These are phyloP conservation scores for Setipinna tenuifilis DNA, from an alignment of 2,797 vertebrate genomes.

Conservation along the genomic window DNA sequence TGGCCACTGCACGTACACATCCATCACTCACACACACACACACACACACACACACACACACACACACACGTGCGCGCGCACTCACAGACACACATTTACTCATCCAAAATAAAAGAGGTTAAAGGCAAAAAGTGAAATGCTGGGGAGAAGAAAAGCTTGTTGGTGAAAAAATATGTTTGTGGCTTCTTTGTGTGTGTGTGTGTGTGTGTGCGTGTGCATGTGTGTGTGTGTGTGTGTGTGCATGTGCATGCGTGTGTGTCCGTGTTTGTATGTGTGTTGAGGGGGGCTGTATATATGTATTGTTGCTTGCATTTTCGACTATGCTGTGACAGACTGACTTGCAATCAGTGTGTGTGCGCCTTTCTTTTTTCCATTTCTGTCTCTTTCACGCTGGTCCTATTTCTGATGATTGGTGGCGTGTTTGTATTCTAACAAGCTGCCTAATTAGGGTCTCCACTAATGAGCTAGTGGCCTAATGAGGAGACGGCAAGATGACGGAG, in stretches of 20 bases:
- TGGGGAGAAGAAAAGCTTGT: too few species aligned
- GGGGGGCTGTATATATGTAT: background rate
- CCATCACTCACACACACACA: constrained; percentile 12
- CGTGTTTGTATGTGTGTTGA: background rate
- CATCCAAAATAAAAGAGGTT: background rate
- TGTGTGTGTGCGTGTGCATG: background rate
- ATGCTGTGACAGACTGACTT: background rate
- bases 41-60: constrained; percentile 23
- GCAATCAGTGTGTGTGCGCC: background rate
- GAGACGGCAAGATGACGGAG: background rate
- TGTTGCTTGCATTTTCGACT: background rate
- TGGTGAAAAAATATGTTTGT: background rate
- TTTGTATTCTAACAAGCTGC: constrained; percentile 11
- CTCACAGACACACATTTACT: background rate
- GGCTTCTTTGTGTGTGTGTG: constrained; percentile 19
- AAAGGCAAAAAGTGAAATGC: background rate
- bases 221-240: background rate
- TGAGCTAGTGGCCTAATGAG: constrained; percentile 3
- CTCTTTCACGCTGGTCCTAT: background rate
- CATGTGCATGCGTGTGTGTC: background rate
- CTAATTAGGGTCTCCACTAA: constrained; percentile 14
- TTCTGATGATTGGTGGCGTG: constrained; percentile 1
- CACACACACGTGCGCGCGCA: constrained; percentile 4
- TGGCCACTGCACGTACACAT: background rate
- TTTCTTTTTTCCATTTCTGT: background rate